Conservation (phyloP, 2,797 vertebrate species). For the Lindbergichthys nudifrons region DNA sequence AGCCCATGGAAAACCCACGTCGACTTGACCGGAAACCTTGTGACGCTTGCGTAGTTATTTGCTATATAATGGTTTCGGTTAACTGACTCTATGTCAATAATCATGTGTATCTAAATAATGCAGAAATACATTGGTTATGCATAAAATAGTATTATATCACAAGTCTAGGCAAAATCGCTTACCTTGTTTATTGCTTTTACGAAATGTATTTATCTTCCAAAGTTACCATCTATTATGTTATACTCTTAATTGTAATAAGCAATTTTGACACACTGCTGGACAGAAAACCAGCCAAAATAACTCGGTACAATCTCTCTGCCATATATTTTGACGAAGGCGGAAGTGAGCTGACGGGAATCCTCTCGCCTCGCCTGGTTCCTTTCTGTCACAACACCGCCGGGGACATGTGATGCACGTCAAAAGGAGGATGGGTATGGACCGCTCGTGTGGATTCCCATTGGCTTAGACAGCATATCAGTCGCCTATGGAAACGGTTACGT, state of each 20-base stretch:
- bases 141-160: not conserved
- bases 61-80: rapidly evolving
- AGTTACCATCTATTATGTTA: not conserved
- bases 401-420: constrained; percentile 83
- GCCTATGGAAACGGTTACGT: constrained; percentile 87
- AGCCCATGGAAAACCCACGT: not conserved
- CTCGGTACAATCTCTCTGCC: not conserved
- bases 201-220: rapidly evolving
- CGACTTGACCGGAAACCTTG: constrained; percentile 13
- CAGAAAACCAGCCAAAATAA: not conserved
- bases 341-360: constrained; percentile 24
- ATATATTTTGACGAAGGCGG: constrained; percentile 35
- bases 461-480: constrained; percentile 81
- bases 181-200: not conserved
- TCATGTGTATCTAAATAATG: not conserved
- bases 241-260: not conserved
- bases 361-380: constrained; percentile 37
- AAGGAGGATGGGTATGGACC: constrained; percentile 76
- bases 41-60: not conserved
- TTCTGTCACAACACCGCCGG: constrained; percentile 78
- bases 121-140: not conserved
- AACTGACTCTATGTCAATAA: no score
- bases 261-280: not conserved
- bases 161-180: not conserved
- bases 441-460: constrained; percentile 83